Percentiles rank a stretch among this genome's conserved stretches.
Evolutionary conservation across 2,113 vertebrate species (phyloP).

Genomic region (Leiothrix lutea): DNA sequence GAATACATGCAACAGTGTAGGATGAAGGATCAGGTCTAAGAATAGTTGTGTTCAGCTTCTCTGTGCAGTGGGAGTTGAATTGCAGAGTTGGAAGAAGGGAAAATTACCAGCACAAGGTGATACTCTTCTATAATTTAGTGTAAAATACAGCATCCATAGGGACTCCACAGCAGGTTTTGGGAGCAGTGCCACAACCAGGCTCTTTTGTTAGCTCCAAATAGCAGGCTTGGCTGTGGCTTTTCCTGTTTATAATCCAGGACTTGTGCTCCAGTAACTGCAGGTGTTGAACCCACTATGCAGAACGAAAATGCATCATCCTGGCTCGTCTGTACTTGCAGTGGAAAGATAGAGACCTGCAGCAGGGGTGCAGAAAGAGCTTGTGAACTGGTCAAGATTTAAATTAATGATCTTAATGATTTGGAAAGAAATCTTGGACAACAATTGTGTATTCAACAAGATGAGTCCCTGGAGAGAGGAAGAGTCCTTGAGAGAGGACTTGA

Average conservation of each 20-base stretch:
- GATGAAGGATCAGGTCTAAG: background rate
- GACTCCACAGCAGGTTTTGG: background rate
- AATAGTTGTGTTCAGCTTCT: background rate
- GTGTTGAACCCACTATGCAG: background rate
- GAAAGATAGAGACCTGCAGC: background rate
- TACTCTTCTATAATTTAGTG: slow-evolving; percentile 11
- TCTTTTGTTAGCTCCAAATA: slow-evolving; percentile 37
- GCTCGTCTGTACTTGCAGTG: background rate
- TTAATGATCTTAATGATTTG: background rate
- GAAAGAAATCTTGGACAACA: background rate
- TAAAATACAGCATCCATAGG: background rate
- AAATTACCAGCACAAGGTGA: background rate
- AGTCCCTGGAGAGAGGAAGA: background rate
- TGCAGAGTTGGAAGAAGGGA: background rate
- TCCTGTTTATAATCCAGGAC: background rate
- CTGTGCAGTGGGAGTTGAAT: background rate
- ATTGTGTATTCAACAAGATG: background rate
- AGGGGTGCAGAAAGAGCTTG: background rate
- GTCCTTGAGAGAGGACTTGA: background rate
- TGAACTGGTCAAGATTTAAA: background rate
- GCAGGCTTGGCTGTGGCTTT: background rate
- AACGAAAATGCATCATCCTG: background rate
- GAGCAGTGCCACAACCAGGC: background rate
- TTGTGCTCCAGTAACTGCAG: background rate
- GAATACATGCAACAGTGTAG: background rate